These are phyloP conservation scores for Ctenopoma kingsleyae DNA, from an alignment of 2,797 vertebrate species.

Conservation along the genomic window DNA sequence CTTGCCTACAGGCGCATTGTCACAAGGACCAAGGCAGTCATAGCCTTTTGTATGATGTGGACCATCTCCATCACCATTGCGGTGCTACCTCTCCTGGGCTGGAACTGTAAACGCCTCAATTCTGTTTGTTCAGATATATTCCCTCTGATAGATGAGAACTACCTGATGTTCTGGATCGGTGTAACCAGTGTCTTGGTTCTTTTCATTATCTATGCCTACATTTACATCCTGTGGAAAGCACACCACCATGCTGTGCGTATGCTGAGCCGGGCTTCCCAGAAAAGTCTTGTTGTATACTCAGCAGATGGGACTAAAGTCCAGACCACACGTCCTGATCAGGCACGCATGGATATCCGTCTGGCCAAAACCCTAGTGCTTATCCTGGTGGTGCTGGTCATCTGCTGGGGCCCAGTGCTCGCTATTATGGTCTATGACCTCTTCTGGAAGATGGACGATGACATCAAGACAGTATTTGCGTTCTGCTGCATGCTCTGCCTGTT, in stretches of 20 bases:
- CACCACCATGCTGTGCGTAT: slow-evolving; percentile 97
- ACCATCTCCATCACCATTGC: slow-evolving; percentile 96
- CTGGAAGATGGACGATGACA: slow-evolving; percentile 96
- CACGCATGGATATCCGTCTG: slow-evolving; percentile 98
- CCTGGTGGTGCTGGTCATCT: slow-evolving; percentile 96
- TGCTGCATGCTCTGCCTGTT: slow-evolving; percentile 98
- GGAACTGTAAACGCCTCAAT: slow-evolving; percentile 98
- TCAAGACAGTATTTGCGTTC: slow-evolving; percentile 99
- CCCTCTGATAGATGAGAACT: slow-evolving; percentile 96
- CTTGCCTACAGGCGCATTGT: slow-evolving; percentile 97
- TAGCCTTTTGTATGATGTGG: slow-evolving; percentile 99
- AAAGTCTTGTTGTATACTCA: slow-evolving; percentile 96
- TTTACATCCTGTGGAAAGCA: slow-evolving; percentile 99
- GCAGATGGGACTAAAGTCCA: slow-evolving; percentile 97
- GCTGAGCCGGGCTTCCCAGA: slow-evolving; percentile 96
- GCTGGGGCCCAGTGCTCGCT: slow-evolving; percentile 96
- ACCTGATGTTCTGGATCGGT: slow-evolving; percentile 99
- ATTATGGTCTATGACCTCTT: slow-evolving; percentile 99
- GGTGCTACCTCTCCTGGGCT: slow-evolving; percentile 96
- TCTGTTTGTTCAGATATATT: slow-evolving; percentile 98
- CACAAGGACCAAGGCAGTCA: slow-evolving; percentile 97
- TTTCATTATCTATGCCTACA: slow-evolving; percentile 99
- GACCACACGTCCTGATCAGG: slow-evolving; percentile 94
- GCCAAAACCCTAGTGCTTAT: slow-evolving; percentile 99
- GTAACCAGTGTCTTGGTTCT: slow-evolving; percentile 94